Conservation (phyloP, 2,888 invertebrate species). For the Serripes groenlandicus region DNA sequence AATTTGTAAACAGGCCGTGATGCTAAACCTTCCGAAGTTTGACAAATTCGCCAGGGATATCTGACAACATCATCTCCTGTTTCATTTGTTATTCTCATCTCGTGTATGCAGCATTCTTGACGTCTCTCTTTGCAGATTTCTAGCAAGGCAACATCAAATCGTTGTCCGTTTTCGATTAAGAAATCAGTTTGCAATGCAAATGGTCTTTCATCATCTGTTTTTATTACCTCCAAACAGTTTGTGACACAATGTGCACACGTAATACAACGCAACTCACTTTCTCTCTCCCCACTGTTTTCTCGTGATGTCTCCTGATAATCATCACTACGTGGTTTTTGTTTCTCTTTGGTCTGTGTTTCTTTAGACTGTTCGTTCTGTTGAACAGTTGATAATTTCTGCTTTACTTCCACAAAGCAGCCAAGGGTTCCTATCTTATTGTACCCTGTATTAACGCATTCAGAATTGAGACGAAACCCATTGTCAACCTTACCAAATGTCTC, state of each 20-base stretch:
- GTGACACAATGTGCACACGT: constrained; percentile 12
- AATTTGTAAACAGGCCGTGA: background rate
- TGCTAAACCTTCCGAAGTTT: background rate
- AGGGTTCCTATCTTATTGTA: constrained; percentile 14
- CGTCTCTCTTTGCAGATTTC: background rate
- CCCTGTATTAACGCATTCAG: too few species aligned
- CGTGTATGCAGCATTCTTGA: too few species aligned
- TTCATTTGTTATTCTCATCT: too few species aligned
- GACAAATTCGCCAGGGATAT: background rate
- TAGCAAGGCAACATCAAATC: constrained; percentile 1
- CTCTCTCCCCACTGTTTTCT: background rate
- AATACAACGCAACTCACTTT: background rate
- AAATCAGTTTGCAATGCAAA: constrained; percentile 3
- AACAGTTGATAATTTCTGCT: background rate
- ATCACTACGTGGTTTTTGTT: too few species aligned
- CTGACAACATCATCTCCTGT: too few species aligned
- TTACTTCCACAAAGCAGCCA: constrained; percentile 5
- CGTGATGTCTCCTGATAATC: too few species aligned
- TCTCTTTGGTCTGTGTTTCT: too few species aligned
- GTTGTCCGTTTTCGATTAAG: background rate
- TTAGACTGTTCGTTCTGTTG: too few species aligned
- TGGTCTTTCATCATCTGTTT: background rate
- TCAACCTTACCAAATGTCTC: too few species aligned
- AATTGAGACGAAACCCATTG: too few species aligned
- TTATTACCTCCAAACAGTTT: background rate